phyloP scores from a whole-genome alignment of 2,113 vertebrate genomes.

The Petrocephalus zakoni region DNA sequence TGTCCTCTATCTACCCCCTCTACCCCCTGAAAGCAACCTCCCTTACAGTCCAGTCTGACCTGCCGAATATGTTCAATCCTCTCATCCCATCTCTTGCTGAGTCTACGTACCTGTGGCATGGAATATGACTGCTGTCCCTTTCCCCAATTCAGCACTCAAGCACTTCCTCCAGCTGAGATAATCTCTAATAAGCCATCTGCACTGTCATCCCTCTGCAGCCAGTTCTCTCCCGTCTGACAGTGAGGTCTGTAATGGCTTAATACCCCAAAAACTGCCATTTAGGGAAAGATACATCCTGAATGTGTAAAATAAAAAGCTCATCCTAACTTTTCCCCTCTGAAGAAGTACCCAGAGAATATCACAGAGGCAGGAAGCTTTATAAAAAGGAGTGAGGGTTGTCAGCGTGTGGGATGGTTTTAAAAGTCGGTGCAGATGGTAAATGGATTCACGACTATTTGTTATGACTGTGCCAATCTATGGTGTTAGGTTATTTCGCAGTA shows the following conservation, averaged over 20 bases:
- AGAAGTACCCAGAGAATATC: not conserved
- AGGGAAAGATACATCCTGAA: not conserved
- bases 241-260: constrained; percentile 30
- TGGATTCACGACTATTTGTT: not conserved
- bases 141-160: constrained; percentile 56
- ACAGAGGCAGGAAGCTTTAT: not conserved
- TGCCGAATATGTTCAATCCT: constrained; percentile 12
- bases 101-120: constrained; percentile 53
- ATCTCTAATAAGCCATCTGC: constrained; percentile 79
- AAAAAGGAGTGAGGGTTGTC: not conserved
- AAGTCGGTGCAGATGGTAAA: not conserved
- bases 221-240: constrained; percentile 27
- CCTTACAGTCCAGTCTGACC: constrained; percentile 8
- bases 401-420: not conserved
- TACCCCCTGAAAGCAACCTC: not conserved
- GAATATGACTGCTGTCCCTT: constrained; percentile 48
- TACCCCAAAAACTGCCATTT: constrained; percentile 26
- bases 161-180: constrained; percentile 69
- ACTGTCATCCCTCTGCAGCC: constrained; percentile 45
- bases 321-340: not conserved
- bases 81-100: constrained; percentile 37
- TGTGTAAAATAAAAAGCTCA: not conserved
- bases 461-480: not conserved
- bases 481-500: constrained; percentile 1
- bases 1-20: not conserved